Percentiles rank a stretch among this genome's conserved stretches.
Conservation (phyloP, 2,797 vertebrate species). For the Pangasius djambal region DNA sequence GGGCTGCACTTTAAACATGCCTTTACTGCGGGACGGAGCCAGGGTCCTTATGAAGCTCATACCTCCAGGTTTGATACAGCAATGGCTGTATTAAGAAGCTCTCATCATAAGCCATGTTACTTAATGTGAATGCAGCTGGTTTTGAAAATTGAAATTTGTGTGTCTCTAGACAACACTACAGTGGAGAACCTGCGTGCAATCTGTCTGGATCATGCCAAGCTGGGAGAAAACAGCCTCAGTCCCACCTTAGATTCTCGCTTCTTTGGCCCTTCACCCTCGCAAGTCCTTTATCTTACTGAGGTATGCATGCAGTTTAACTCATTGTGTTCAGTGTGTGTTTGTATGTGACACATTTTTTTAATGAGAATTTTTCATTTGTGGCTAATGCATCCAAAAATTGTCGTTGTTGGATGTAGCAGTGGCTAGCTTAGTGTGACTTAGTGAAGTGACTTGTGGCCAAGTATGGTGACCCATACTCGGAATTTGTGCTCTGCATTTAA, state of each 20-base stretch:
- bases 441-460: too few species aligned
- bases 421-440: not conserved
- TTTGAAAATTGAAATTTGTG: not conserved
- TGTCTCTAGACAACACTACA: constrained; percentile 90
- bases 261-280: constrained; percentile 95
- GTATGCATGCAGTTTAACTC: constrained; percentile 64
- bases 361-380: not conserved
- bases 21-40: constrained; percentile 93
- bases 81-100: not conserved
- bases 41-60: constrained; percentile 98
- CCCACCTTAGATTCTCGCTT: constrained; percentile 95
- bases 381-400: too few species aligned
- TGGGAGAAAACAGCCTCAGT: constrained; percentile 96
- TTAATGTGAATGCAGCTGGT: not conserved
- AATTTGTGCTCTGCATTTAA: too few species aligned
- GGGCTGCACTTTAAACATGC: constrained; percentile 96
- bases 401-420: too few species aligned
- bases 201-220: constrained; percentile 96
- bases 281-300: constrained; percentile 99
- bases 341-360: not conserved
- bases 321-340: not conserved
- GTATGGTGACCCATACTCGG: too few species aligned
- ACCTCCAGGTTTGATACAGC: constrained; percentile 79
- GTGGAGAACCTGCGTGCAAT: constrained; percentile 94
- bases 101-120: not conserved